Evolutionary conservation across 2,888 invertebrate genomes (phyloP).

Genomic region (Neria commutata): DNA sequence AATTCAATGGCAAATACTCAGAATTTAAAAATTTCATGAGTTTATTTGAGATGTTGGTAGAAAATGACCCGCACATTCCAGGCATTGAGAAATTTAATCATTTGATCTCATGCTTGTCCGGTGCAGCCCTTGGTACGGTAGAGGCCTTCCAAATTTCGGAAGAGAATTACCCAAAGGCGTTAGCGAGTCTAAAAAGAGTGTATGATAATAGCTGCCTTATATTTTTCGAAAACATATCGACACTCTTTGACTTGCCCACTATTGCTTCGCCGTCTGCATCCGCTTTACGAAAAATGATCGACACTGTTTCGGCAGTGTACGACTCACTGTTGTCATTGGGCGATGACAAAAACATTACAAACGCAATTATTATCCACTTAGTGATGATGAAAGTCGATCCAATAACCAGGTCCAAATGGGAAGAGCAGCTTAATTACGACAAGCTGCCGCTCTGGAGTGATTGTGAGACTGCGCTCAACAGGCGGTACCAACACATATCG

Average conservation of each 20-base stretch:
- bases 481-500: too few species aligned
- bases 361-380: conserved; percentile 30
- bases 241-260: conserved; percentile 28
- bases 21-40: conserved; percentile 2
- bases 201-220: conserved; percentile 30
- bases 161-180: conserved; percentile 28
- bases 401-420: conserved; percentile 19
- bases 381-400: conserved; percentile 27
- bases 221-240: conserved; percentile 28
- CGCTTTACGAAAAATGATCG: conserved; percentile 29
- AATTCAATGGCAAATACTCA: conserved; percentile 10
- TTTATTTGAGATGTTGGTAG: neutral
- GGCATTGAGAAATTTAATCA: conserved; percentile 25
- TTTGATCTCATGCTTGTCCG: conserved; percentile 28
- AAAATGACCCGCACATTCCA: conserved; percentile 10
- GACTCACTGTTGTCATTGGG: conserved; percentile 28
- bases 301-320: conserved; percentile 28
- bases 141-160: conserved; percentile 25
- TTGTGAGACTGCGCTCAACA: conserved; percentile 23
- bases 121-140: conserved; percentile 28
- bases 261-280: conserved; percentile 26
- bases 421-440: conserved; percentile 17
- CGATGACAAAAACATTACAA: conserved; percentile 27
- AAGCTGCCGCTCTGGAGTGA: conserved; percentile 25
- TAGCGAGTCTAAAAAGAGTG: conserved; percentile 19